Base-by-base conservation (phyloP, 1,140 invertebrate genomes). In the Heliconius hermathena region DNA sequence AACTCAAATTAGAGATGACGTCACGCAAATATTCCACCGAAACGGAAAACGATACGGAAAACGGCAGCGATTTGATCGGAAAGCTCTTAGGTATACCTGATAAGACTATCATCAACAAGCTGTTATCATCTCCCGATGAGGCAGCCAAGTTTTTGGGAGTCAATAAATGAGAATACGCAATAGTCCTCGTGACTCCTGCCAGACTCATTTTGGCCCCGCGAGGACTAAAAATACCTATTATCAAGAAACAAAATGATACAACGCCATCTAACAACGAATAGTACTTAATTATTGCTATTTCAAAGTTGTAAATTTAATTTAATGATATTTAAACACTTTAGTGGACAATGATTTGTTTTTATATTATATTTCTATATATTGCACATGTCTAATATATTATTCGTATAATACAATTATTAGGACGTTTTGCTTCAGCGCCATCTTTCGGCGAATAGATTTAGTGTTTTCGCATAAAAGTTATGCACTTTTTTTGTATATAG, bases 21-120 rank as follows among this genome's bases (percentile, higher is more conserved):
- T 91, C 91, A 41, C 91, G 94, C 80, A 95, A 95, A 82, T 91
- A 93, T 74, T 91, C 92, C 1, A 89, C 91, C n/a, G 89, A 95
- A 88, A 87, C 76, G 20, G 92, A 93, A 78, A 95, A 95, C 46
- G 95, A 95, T 82, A 92, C 90, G 5, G 95, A 96, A 85, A 95
- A 96, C 80, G 95, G 96, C 66, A 95, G 96, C 76, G 98, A 98
- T 88, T 95, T 99, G 52, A 98, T 99, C 82, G 98, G 98, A 1
- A 98, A 98, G 91, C 95, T 99, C 0, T 93, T 99, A 1, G 98
- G 98, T 0, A 98, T 99, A 78, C 96, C 97, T 76, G 97, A 98
- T 89, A 97, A 97, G 79, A 96, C 97, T n/a, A 97, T 98, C 77
- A 96, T 98, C 60, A 98, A 99, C 86, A 97, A 98, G 88, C 96